Base-by-base conservation (phyloP, 2,113 vertebrate species). In the Lamprotornis superbus region DNA sequence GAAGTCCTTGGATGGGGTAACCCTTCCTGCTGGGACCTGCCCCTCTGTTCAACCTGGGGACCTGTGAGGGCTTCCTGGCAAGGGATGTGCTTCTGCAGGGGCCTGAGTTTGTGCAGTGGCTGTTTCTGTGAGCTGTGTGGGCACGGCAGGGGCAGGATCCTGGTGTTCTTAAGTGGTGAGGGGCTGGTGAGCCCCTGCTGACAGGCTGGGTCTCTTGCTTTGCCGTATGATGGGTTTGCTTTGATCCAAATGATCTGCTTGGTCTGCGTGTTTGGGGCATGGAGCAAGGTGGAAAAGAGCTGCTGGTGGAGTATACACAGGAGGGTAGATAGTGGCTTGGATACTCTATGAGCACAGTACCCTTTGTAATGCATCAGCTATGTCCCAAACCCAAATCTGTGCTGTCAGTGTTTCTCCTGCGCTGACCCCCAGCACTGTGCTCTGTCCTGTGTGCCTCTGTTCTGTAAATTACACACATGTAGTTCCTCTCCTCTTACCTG, bases 341-440 rank as follows among this genome's bases (percentile, higher is more conserved):
- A 25, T 10, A 2, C 2, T 44, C 5, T 31, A 5, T 21, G 61
- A 57, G 30, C 6, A 10, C 2, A 4, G 22, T 35, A 10, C 3
- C 9, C 11, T 31, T 37, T 67, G 11, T 11, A 22, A 5, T 4
- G 9, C 42, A 71, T 39, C 8, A 55, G 39, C 15, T 7, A 2
- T 0, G 1, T 25, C 8, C 8, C 59, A 71, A 75, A 23, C 5
- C 12, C 5, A 39, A 39, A 10, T 17, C 19, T 47, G 30, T 52
- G 11, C 2, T 9, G 19, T 49, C 22, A 24, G 19, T 8, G 21
- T 67, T 25, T 78, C 25, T 56, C 8, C 12, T 5, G 13, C 0
- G 1, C 15, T 9, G 12, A 27, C 3, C 10, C 3, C 8, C 30
- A 31, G 15, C 19, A 40, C 11, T 3, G 2, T n/a, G 10, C 25